Conservation (phyloP, 2,888 invertebrate species). For the Sphaerophoria taeniata region DNA sequence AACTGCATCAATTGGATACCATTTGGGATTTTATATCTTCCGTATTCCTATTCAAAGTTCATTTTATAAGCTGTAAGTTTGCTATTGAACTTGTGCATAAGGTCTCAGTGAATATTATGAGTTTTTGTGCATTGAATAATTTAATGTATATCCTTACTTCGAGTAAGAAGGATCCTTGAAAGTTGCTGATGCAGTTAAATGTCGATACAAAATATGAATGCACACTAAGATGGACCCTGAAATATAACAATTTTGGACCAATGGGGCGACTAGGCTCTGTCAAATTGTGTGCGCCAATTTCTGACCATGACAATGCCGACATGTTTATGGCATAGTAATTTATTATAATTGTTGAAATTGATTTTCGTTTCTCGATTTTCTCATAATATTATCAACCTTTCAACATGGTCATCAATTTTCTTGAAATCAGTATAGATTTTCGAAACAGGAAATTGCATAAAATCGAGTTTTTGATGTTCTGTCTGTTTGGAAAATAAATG, state of each 20-base stretch:
- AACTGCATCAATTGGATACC: conserved; percentile 62
- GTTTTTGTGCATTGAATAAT: conserved; percentile 13
- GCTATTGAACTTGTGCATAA: conserved; percentile 67
- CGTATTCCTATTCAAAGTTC: conserved; percentile 65
- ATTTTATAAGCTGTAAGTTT: conserved; percentile 12
- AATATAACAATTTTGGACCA: conserved; percentile 40
- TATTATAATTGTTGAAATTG: conserved; percentile 49
- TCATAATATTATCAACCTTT: no score
- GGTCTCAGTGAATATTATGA: conserved; percentile 25
- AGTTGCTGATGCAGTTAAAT: conserved; percentile 48
- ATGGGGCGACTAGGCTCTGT: conserved; percentile 50
- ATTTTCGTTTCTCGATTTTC: conserved; percentile 30
- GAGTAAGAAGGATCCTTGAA: no score
- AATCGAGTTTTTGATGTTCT: no score
- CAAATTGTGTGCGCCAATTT: conserved; percentile 44
- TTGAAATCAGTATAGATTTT: neutral
- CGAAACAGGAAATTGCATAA: conserved; percentile 9
- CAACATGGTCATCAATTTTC: conserved; percentile 10
- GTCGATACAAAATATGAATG: conserved; percentile 43
- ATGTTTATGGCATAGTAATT: conserved; percentile 63
- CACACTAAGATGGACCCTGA: neutral
- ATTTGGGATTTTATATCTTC: conserved; percentile 72
- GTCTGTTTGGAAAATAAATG: no score
- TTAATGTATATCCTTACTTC: conserved; percentile 8
- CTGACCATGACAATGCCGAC: conserved; percentile 67